phyloP scores from a whole-genome alignment of 1,140 invertebrate genomes.

The Bombus pyrosoma region DNA sequence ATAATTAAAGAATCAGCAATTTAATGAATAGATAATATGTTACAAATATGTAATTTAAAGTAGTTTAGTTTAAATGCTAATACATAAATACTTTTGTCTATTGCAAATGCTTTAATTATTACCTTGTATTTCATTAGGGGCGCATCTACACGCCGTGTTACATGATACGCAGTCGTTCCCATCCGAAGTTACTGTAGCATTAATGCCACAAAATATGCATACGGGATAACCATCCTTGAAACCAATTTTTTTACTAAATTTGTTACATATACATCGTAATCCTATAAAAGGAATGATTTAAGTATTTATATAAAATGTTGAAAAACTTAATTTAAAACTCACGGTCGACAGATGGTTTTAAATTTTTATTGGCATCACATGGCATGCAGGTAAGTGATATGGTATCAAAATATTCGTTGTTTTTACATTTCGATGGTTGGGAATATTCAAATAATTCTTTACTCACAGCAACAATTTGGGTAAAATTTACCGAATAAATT shows the following conservation, averaged over 20 bases:
- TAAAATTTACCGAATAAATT: slow-evolving; percentile 8
- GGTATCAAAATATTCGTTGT: slow-evolving; percentile 74
- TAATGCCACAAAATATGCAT: slow-evolving; percentile 71
- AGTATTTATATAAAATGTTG: slow-evolving; percentile 19
- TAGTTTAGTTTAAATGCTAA: neutral
- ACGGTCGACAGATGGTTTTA: slow-evolving; percentile 73
- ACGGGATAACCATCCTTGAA: slow-evolving; percentile 66
- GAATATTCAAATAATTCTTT: slow-evolving; percentile 30
- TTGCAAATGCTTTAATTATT: slow-evolving; percentile 39
- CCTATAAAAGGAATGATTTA: slow-evolving; percentile 61
- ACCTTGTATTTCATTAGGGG: slow-evolving; percentile 76
- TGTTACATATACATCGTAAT: slow-evolving; percentile 71
- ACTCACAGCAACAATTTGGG: neutral
- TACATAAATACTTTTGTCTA: slow-evolving; percentile 1
- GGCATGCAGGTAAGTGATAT: slow-evolving; percentile 68
- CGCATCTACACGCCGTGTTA: slow-evolving; percentile 72
- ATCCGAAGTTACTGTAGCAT: slow-evolving; percentile 73
- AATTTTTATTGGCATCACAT: slow-evolving; percentile 72
- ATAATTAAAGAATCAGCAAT: neutral
- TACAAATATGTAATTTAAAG: neutral
- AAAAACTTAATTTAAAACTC: slow-evolving; percentile 53
- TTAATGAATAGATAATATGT: neutral
- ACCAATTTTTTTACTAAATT: slow-evolving; percentile 71
- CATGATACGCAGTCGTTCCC: slow-evolving; percentile 77
- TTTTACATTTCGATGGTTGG: slow-evolving; percentile 67